Evolutionary conservation across 2,113 vertebrate species (phyloP).

Genomic region (Ophiodon elongatus): DNA sequence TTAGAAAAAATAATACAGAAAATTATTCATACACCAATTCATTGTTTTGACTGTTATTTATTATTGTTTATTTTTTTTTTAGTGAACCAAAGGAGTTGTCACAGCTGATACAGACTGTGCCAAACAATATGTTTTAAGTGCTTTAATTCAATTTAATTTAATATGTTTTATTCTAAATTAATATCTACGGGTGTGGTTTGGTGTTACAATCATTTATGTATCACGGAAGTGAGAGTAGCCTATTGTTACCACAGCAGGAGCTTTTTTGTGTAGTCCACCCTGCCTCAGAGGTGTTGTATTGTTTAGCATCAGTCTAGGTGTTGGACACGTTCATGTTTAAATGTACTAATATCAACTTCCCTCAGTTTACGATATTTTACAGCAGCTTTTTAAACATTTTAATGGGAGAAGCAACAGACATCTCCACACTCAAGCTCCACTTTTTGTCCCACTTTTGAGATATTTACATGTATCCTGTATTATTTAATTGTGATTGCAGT

Average conservation of each 20-base stretch:
- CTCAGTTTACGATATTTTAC: neutral
- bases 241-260: conserved; percentile 16
- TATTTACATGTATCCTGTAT: neutral
- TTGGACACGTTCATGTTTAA: neutral
- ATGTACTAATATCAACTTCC: neutral
- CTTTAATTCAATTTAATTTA: neutral
- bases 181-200: neutral
- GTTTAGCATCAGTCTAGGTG: neutral
- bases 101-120: neutral
- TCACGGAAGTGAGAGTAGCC: conserved; percentile 39
- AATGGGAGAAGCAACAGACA: neutral
- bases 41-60: conserved; percentile 4
- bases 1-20: neutral
- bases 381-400: neutral
- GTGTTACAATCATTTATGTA: conserved; percentile 4
- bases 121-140: neutral
- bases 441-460: neutral
- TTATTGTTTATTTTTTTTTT: too few relatives aligned
- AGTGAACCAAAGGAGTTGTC: conserved; percentile 10
- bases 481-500: neutral
- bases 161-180: neutral
- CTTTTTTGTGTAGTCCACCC: neutral
- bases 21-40: neutral
- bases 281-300: neutral
- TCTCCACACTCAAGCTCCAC: neutral